Percentiles rank a stretch among this genome's conserved stretches.
These are phyloP conservation scores for Latrodectus hesperus DNA, from an alignment of 2,888 invertebrate genomes.

Conservation along the genomic window DNA sequence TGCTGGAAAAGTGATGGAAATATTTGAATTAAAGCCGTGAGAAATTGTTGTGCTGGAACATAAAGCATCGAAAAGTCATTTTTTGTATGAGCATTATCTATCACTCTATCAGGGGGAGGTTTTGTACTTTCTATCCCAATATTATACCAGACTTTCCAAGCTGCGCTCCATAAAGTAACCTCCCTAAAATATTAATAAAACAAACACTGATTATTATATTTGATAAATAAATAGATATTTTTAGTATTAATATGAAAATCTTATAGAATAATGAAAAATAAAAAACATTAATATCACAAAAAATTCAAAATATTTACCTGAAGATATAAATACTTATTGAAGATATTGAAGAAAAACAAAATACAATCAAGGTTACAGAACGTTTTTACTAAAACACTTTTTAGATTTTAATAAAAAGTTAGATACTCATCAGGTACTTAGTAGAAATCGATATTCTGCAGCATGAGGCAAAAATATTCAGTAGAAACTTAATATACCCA, in stretches of 20 bases:
- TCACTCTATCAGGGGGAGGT: constrained; percentile 78
- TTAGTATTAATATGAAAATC: too few relatives aligned
- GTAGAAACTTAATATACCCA: too few relatives aligned
- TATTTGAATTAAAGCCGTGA: constrained; percentile 95
- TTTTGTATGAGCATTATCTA: constrained; percentile 60
- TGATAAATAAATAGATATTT: too few relatives aligned
- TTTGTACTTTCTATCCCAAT: constrained; percentile 87
- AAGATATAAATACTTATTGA: not conserved
- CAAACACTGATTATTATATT: too few relatives aligned
- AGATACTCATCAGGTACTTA: too few relatives aligned
- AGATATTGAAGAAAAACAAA: not conserved
- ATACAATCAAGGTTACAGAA: not conserved
- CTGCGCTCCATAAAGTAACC: constrained; percentile 82
- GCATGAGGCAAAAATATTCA: too few relatives aligned
- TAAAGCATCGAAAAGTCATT: constrained; percentile 78
- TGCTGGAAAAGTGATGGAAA: constrained; percentile 96
- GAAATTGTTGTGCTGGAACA: constrained; percentile 93
- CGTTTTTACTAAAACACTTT: too few relatives aligned
- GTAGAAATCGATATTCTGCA: too few relatives aligned
- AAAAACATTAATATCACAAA: not conserved
- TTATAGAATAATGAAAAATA: too few relatives aligned
- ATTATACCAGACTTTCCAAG: constrained; percentile 90
- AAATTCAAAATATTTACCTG: not conserved
- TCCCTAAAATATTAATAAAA: constrained; percentile 29
- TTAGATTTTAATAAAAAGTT: too few relatives aligned